Percentiles rank a stretch among this genome's conserved stretches.
phyloP scores from a whole-genome alignment of 2,797 vertebrate genomes.

The Myripristis murdjan region DNA sequence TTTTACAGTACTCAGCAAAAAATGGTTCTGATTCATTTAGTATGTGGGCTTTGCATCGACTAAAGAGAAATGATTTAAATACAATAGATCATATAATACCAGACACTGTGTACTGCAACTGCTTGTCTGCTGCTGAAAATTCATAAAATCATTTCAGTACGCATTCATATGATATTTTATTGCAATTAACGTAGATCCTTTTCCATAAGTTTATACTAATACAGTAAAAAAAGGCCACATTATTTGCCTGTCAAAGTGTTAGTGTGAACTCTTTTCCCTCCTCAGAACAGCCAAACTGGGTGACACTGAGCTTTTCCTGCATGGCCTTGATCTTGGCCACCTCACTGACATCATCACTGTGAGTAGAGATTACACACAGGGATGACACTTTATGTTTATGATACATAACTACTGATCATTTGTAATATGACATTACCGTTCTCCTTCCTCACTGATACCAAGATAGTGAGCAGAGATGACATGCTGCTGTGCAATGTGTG shows the following conservation, averaged over 20 bases:
- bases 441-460: neutral
- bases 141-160: too few relatives aligned
- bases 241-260: too few relatives aligned
- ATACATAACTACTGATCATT: neutral
- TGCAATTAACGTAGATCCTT: too few relatives aligned
- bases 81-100: too few relatives aligned
- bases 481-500: neutral
- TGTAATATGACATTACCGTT: constrained; percentile 6
- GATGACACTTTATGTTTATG: neutral
- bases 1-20: too few relatives aligned
- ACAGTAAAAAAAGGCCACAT: neutral
- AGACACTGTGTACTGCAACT: too few relatives aligned
- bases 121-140: too few relatives aligned
- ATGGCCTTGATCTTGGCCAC: constrained; percentile 90
- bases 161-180: too few relatives aligned
- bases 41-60: too few relatives aligned
- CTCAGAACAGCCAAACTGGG: constrained; percentile 84
- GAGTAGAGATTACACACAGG: constrained; percentile 43
- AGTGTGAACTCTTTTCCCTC: constrained; percentile 50
- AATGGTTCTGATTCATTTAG: too few relatives aligned
- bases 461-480: constrained; percentile 10
- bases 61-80: too few relatives aligned
- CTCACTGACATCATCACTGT: constrained; percentile 85
- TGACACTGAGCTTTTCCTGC: constrained; percentile 91
- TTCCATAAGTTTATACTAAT: neutral